A percentile compares a stretch with the other conserved stretches of the same genome.
These are phyloP conservation scores for Hyles lineata DNA, from an alignment of 2,888 invertebrate genomes.

Conservation along the genomic window DNA sequence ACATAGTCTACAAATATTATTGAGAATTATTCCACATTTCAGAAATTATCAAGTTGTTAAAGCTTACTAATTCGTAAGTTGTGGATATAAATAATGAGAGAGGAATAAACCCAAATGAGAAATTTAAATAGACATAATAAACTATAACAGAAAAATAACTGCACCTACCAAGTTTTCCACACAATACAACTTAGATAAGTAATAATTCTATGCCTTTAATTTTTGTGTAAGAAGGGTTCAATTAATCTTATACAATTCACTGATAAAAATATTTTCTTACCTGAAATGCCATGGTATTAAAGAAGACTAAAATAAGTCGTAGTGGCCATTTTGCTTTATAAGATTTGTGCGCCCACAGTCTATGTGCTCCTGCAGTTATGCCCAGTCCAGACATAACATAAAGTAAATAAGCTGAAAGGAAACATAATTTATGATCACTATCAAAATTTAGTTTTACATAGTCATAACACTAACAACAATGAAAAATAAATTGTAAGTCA, in stretches of 20 bases:
- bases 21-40: too few species aligned
- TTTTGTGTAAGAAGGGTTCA: too few species aligned
- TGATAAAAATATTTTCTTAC: conserved; percentile 68
- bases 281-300: conserved; percentile 97
- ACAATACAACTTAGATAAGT: too few species aligned
- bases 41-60: too few species aligned
- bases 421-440: conserved; percentile 19
- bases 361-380: conserved; percentile 98
- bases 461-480: too few species aligned
- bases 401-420: conserved; percentile 86
- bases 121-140: not conserved
- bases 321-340: conserved; percentile 98
- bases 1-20: too few species aligned
- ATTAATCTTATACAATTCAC: not conserved
- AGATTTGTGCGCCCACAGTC: conserved; percentile 97
- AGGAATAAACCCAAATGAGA: too few species aligned
- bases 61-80: too few species aligned
- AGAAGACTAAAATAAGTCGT: conserved; percentile 90
- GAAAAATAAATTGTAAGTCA: too few species aligned
- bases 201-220: too few species aligned
- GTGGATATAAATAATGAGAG: too few species aligned
- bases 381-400: conserved; percentile 94
- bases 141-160: not conserved
- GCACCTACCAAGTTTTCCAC: too few species aligned
- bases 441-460: not conserved